phyloP scores from a whole-genome alignment of 2,888 invertebrate species.

The Sarcophaga subvicina region DNA sequence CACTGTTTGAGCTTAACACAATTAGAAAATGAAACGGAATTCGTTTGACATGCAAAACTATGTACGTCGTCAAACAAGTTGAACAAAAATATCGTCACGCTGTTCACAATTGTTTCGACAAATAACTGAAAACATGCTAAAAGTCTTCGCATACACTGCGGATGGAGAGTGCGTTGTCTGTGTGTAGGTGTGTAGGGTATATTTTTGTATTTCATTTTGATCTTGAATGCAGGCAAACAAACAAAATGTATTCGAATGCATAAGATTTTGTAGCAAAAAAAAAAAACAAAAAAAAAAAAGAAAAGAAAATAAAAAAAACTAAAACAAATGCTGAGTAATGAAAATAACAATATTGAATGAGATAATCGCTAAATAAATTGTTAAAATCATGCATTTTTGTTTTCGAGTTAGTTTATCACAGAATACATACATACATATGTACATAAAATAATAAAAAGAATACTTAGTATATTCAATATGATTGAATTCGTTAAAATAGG shows the following conservation, averaged over 20 bases:
- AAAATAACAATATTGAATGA: slow-evolving; percentile 66
- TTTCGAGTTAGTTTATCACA: too few species aligned
- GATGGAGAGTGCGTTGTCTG: not conserved
- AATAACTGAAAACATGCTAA: too few species aligned
- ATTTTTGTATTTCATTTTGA: slow-evolving; percentile 14
- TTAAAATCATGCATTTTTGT: slow-evolving; percentile 4
- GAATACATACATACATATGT: too few species aligned
- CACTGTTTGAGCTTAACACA: not conserved
- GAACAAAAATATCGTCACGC: not conserved
- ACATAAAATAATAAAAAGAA: too few species aligned
- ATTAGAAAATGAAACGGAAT: not conserved
- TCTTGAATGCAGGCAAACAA: not conserved
- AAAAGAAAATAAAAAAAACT: not conserved
- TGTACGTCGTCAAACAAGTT: not conserved
- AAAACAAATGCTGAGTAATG: slow-evolving; percentile 35
- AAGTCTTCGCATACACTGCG: not conserved
- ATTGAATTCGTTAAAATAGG: too few species aligned
- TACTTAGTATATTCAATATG: too few species aligned
- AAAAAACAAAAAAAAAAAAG: not conserved
- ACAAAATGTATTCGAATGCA: not conserved
- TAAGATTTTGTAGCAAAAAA: not conserved
- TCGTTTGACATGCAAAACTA: slow-evolving; percentile 48
- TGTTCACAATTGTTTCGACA: too few species aligned
- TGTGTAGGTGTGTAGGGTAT: not conserved
- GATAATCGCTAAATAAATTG: slow-evolving; percentile 75